A percentile compares a stretch with the other conserved stretches of the same genome.
phyloP scores from a whole-genome alignment of 2,888 invertebrate genomes.

The Parapristionchus giblindavisi region DNA sequence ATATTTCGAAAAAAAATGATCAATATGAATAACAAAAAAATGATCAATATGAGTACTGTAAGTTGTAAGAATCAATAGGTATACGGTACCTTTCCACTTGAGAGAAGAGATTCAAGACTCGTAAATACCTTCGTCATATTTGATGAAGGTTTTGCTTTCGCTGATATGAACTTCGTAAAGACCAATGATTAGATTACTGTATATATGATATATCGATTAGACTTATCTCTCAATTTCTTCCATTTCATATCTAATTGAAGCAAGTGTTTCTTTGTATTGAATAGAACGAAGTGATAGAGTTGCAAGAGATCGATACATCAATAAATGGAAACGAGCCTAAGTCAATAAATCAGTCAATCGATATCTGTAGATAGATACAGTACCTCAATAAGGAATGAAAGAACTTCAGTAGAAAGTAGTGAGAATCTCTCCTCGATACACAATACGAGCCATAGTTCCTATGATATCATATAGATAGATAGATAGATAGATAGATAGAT shows the following conservation, averaged over 20 bases:
- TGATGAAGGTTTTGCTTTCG: no score
- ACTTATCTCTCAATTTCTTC: slow-evolving; percentile 8
- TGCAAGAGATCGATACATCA: slow-evolving; percentile 11
- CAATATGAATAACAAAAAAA: no score
- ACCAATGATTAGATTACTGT: no score
- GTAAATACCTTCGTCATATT: no score
- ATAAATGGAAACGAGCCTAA: background rate
- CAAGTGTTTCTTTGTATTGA: background rate
- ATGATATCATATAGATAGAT: background rate
- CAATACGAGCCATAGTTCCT: slow-evolving; percentile 2
- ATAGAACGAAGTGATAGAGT: slow-evolving; percentile 8
- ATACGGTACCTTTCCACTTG: no score
- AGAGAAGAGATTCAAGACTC: no score
- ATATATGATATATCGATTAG: background rate
- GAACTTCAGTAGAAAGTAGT: background rate
- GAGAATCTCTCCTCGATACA: background rate
- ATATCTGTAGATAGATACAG: background rate
- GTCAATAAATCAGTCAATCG: background rate
- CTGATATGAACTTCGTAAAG: no score
- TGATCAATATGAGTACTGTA: no score
- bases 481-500: no score
- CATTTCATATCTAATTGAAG: background rate
- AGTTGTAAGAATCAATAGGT: no score
- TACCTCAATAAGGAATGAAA: slow-evolving; percentile 8
- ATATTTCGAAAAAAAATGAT: no score